Evolutionary conservation across 2,113 vertebrate genomes (phyloP).

Genomic region (Sciurus niger): DNA sequence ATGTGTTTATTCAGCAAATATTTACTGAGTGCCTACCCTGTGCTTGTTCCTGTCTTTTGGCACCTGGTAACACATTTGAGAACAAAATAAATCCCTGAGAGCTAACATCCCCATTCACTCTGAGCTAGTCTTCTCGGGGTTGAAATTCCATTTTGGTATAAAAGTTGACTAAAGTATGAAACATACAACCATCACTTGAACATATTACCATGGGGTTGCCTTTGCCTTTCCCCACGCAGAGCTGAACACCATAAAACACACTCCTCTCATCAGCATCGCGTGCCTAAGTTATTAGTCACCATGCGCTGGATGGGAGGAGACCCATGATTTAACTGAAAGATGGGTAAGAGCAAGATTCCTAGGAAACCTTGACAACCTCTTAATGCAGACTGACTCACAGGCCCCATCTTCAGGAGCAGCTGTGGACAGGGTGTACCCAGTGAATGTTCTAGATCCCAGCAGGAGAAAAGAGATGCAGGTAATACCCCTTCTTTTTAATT

Average conservation of each 20-base stretch:
- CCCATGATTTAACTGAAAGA: not conserved
- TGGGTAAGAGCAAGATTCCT: not conserved
- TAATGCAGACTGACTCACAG: accelerated
- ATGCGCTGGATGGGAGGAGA: not conserved
- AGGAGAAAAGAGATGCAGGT: not conserved
- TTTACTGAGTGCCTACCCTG: not conserved
- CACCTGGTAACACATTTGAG: not conserved
- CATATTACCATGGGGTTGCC: not conserved
- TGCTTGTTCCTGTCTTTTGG: not conserved
- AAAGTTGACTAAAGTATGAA: constrained; percentile 35
- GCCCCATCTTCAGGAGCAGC: not conserved
- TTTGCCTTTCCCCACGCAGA: not conserved
- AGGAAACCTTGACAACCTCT: accelerated
- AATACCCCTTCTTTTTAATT: not conserved
- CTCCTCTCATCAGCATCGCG: not conserved
- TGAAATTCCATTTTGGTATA: not conserved
- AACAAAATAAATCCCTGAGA: not conserved
- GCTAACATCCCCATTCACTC: not conserved
- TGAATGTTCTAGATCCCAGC: no score
- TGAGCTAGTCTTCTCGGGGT: not conserved
- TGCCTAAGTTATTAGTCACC: not conserved
- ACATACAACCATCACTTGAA: not conserved
- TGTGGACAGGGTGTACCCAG: no score
- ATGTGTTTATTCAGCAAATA: constrained; percentile 7
- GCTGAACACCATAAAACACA: constrained; percentile 7